A percentile compares a stretch with the other conserved stretches of the same genome.
phyloP scores from a whole-genome alignment of 2,888 invertebrate species.

The Phragmatobia fuliginosa region DNA sequence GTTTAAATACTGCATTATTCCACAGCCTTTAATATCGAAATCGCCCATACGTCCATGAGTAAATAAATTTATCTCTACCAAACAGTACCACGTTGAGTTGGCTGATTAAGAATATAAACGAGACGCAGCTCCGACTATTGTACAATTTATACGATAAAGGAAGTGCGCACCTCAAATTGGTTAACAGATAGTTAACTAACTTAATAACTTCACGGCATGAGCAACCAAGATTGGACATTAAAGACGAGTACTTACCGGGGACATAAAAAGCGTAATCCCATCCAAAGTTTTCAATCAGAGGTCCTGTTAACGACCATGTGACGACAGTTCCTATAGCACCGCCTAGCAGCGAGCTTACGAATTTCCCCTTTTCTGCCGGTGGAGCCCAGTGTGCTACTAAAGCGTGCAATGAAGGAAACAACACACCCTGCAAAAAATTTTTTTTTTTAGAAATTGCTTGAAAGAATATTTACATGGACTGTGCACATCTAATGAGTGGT shows the following conservation, averaged over 20 bases:
- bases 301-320: slow-evolving; percentile 89
- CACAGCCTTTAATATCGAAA: not conserved
- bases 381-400: slow-evolving; percentile 91
- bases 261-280: slow-evolving; percentile 91
- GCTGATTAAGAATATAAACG: not conserved
- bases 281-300: slow-evolving; percentile 87
- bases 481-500: too few relatives aligned
- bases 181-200: slow-evolving; percentile 7
- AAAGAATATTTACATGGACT: not conserved
- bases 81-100: not conserved
- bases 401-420: slow-evolving; percentile 88
- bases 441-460: not conserved
- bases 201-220: slow-evolving; percentile 2
- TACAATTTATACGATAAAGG: slow-evolving; percentile 15
- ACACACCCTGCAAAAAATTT: slow-evolving; percentile 79
- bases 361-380: slow-evolving; percentile 90
- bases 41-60: not conserved
- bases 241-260: slow-evolving; percentile 72
- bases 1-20: too few relatives aligned
- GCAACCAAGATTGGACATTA: slow-evolving; percentile 12
- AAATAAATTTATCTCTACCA: not conserved
- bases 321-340: slow-evolving; percentile 91
- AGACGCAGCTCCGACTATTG: not conserved
- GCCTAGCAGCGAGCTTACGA: slow-evolving; percentile 88
- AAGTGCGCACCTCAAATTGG: slow-evolving; percentile 17